Percentiles rank a stretch among this genome's conserved stretches.
phyloP scores from a whole-genome alignment of 2,113 vertebrate species.

The Globicephala melas region DNA sequence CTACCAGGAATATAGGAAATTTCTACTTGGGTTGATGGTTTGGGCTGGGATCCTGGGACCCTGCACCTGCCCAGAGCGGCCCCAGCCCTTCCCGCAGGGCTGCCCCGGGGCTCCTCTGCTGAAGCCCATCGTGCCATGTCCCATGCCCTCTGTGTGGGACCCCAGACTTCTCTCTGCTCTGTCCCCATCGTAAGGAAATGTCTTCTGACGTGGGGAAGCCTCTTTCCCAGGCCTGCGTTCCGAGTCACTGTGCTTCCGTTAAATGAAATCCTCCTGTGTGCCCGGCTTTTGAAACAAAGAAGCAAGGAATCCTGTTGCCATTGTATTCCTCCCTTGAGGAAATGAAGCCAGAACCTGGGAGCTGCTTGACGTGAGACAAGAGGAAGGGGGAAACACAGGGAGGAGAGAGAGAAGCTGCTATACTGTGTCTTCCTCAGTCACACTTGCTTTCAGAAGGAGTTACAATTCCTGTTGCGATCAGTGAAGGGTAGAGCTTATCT shows the following conservation, averaged over 20 bases:
- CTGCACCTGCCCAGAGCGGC: not conserved
- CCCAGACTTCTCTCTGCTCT: not conserved
- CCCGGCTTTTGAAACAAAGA: not conserved
- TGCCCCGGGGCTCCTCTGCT: not conserved
- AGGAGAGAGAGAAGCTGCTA: not conserved
- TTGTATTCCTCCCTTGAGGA: not conserved
- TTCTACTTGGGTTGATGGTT: not conserved
- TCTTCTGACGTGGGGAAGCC: not conserved
- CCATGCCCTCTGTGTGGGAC: not conserved
- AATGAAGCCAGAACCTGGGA: not conserved
- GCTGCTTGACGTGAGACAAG: not conserved
- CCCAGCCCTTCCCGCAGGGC: too few species aligned
- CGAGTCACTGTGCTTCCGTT: not conserved
- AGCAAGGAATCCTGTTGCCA: not conserved
- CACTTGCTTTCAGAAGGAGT: constrained; percentile 34
- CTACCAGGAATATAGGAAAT: not conserved
- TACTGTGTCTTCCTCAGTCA: rapidly evolving
- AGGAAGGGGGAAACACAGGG: not conserved
- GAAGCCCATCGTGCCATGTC: not conserved
- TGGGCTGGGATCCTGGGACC: not conserved
- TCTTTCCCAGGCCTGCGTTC: not conserved
- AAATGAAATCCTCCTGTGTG: not conserved
- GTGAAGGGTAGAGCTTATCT: not conserved
- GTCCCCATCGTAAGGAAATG: not conserved
- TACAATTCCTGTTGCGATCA: not conserved